These are phyloP conservation scores for Trochalopteron elliotii DNA, from an alignment of 2,113 vertebrate genomes.

Conservation along the genomic window DNA sequence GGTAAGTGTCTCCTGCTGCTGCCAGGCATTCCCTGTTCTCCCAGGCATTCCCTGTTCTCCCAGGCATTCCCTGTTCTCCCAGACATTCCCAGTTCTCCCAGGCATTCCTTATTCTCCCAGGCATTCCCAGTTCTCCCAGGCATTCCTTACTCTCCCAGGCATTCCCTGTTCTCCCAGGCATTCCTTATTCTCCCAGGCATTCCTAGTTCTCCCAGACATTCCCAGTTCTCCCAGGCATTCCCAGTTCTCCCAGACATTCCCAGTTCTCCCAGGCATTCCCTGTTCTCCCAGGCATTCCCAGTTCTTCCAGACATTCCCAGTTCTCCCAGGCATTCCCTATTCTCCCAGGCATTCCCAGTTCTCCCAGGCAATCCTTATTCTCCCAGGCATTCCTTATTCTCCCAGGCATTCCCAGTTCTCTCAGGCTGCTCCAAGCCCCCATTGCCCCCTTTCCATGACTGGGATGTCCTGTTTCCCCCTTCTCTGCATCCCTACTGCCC, in stretches of 20 bases:
- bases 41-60: background rate
- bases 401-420: no score
- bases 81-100: background rate
- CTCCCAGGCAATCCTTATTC: no score
- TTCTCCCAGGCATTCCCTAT: background rate
- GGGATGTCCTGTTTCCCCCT: background rate
- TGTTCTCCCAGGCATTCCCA: background rate
- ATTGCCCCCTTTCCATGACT: background rate
- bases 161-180: no score
- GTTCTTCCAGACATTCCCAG: background rate
- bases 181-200: background rate
- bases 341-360: background rate
- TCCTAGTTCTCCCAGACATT: background rate
- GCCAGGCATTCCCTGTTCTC: background rate
- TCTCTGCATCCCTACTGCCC: background rate
- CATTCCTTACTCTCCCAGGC: fast-evolving
- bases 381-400: no score
- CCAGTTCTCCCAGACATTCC: no score
- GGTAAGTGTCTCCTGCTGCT: conserved; percentile 71
- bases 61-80: no score
- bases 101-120: background rate
- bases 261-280: no score
- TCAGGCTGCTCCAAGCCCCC: background rate
- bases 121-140: background rate
- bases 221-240: background rate